Evolutionary conservation across 2,113 vertebrate genomes (phyloP), one percentile per base, ranked within the genome.

Genomic region (Dicrurus megarhynchus): DNA sequence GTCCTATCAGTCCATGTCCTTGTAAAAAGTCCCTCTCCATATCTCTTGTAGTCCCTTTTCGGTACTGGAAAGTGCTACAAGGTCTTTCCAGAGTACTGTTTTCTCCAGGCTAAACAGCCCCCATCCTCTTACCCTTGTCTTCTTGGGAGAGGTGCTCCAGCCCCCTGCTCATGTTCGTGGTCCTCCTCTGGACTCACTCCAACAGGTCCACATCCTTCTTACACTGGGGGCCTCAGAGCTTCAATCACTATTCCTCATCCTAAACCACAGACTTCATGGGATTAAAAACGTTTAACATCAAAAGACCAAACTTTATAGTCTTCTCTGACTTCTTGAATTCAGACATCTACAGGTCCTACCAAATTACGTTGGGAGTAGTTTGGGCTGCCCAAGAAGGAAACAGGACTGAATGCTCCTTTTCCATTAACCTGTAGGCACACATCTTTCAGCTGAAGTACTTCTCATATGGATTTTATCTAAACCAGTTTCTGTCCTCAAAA

Each of bases 381-480:
- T 39, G 75, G 37, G 33, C 57, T 55, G 16, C 42, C 26, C 20
- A 39, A 19, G 46, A 0, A 30, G 39, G 59, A 74, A 65, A 39
- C 9, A 44, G 39, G 50, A 61, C 46, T 53, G 59, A 85, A 74
- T 30, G 35, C 7, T 88, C 13, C 44, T 61, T 80, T 80, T 11
- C 37, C 18, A 4, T 74, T 49, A 61, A 27, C 17, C 16, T 81
- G 10, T 33, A 63, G 42, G 33, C 19, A 37, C 35, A 14, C 4
- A 16, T 74, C 44, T 95, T 81, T 60, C 57, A 82, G 35, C 44
- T 87, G 39, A 89, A 88, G 35, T 75, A 52, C 49, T 81, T 75
- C 44, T 84, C 35, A 24, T 82, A 68, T 14, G 41, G 65, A 44
- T 89, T 90, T 86, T 95, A 42, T 95, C 35, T 60, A 75, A 94